Conservation (phyloP, 2,797 vertebrate genomes). For the Nyctalus aviator region DNA sequence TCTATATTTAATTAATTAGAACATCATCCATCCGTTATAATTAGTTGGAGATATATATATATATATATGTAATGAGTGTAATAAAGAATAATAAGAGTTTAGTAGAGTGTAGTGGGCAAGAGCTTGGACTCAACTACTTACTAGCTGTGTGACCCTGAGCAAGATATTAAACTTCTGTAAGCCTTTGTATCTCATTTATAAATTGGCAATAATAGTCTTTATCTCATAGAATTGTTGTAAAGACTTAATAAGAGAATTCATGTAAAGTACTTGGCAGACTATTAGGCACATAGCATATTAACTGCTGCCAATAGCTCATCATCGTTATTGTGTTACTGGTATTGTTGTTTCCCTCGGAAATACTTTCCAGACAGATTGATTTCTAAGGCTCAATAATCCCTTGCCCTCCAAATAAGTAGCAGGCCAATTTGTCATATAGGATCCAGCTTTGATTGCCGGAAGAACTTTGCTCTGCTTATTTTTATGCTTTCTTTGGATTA, state of each 20-base stretch:
- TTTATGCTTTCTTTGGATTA: conserved; percentile 30
- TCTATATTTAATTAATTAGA: conserved; percentile 26
- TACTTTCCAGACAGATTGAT: background rate
- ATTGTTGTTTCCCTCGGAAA: conserved; percentile 20
- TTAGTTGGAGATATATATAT: no score
- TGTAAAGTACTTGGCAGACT: background rate
- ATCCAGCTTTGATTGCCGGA: background rate
- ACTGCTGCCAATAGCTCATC: background rate
- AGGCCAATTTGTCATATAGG: background rate
- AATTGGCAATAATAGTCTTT: background rate
- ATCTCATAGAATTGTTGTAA: background rate
- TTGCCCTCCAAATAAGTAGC: background rate
- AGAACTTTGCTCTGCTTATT: conserved; percentile 3
- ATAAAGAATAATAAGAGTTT: background rate
- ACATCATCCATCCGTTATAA: background rate
- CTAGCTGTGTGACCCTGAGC: background rate
- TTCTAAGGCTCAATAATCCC: background rate
- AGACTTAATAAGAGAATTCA: conserved; percentile 3
- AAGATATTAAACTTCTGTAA: background rate
- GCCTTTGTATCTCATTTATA: background rate
- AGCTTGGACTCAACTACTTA: background rate
- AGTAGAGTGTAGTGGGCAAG: background rate
- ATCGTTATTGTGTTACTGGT: background rate
- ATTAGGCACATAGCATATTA: background rate
- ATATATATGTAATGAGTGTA: background rate